Percentiles rank a stretch among this genome's conserved stretches.
These are phyloP conservation scores for Contarinia nasturtii DNA, from an alignment of 1,140 invertebrate species.

Conservation along the genomic window DNA sequence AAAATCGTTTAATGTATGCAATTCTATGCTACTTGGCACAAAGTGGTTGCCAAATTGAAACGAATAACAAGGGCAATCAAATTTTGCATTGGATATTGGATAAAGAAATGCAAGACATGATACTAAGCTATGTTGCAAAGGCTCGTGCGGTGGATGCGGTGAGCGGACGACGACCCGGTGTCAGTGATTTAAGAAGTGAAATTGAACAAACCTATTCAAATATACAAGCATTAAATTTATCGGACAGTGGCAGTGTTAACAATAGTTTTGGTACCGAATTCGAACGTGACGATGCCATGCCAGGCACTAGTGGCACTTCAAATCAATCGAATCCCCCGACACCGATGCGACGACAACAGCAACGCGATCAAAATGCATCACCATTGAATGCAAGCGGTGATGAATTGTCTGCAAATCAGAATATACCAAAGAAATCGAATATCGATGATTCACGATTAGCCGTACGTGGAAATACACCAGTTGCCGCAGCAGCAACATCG, in stretches of 20 bases:
- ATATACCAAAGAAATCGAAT: background rate
- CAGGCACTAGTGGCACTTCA: background rate
- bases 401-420: slow-evolving; percentile 1
- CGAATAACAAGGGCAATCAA: slow-evolving; percentile 33
- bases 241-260: slow-evolving; percentile 1
- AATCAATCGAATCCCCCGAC: slow-evolving; percentile 2
- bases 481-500: too few relatives aligned
- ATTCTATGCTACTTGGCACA: slow-evolving; percentile 51
- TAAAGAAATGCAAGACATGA: slow-evolving; percentile 15
- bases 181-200: background rate
- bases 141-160: background rate
- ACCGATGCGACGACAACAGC: slow-evolving; percentile 2
- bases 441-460: slow-evolving; percentile 1
- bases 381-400: slow-evolving; percentile 4
- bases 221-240: slow-evolving; percentile 3
- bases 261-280: slow-evolving; percentile 1
- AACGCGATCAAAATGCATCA: slow-evolving; percentile 3
- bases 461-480: slow-evolving; percentile 12
- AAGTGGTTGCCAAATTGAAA: slow-evolving; percentile 40
- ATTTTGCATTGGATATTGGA: slow-evolving; percentile 24
- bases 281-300: slow-evolving; percentile 2
- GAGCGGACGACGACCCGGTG: background rate
- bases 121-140: slow-evolving; percentile 14
- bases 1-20: slow-evolving; percentile 34
- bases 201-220: background rate